phyloP scores from a whole-genome alignment of 2,888 invertebrate species.

The Hydroisotoma schaefferi region DNA sequence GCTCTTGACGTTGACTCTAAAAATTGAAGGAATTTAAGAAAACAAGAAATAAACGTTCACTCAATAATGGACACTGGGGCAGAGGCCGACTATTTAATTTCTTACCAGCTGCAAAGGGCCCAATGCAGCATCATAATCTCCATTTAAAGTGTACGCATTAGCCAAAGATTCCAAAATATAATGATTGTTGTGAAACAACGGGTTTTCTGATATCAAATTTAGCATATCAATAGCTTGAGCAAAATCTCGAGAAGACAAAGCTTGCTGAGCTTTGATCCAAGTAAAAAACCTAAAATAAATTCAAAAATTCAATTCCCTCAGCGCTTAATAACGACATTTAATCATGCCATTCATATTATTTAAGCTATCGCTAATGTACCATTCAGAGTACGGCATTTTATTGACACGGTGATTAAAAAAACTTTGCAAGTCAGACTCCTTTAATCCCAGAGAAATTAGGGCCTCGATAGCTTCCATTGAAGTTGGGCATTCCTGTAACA shows the following conservation, averaged over 20 bases:
- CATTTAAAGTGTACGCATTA: constrained; percentile 68
- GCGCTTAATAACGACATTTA: not conserved
- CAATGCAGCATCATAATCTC: constrained; percentile 66
- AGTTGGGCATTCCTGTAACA: constrained; percentile 63
- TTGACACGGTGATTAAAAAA: constrained; percentile 62
- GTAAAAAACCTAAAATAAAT: constrained; percentile 33
- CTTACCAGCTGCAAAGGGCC: constrained; percentile 50
- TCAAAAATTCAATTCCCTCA: not conserved
- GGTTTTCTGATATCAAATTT: constrained; percentile 64
- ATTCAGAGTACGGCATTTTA: constrained; percentile 54
- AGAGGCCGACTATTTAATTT: too few species aligned
- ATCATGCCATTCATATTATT: not conserved
- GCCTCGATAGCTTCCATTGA: constrained; percentile 72
- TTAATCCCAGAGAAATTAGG: constrained; percentile 66
- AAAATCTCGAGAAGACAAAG: constrained; percentile 66
- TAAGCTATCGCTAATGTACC: constrained; percentile 51
- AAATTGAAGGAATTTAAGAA: not conserved
- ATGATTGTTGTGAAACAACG: constrained; percentile 65
- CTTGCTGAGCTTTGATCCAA: constrained; percentile 58
- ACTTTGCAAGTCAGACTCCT: constrained; percentile 70
- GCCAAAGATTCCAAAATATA: constrained; percentile 66
- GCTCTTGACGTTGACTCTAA: constrained; percentile 52
- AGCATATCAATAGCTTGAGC: constrained; percentile 64
- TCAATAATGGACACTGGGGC: not conserved
- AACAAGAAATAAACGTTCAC: not conserved